Evolutionary conservation across 2,113 vertebrate genomes (phyloP).

Genomic region (Pyrgilauda ruficollis): DNA sequence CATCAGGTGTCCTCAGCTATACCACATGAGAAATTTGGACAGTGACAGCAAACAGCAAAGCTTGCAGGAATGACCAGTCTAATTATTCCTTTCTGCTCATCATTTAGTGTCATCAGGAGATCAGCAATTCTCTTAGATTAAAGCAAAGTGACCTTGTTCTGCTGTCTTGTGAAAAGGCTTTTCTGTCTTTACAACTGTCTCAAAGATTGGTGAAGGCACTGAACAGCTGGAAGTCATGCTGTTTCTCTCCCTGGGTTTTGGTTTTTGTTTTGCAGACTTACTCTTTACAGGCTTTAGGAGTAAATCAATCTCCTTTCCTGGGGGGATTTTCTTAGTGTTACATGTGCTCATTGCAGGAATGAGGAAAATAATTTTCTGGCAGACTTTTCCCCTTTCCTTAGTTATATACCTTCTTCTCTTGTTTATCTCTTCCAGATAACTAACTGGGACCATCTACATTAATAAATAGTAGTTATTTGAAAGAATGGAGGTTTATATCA

Average conservation of each 20-base stretch:
- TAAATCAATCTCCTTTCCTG: not conserved
- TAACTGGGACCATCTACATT: not conserved
- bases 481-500: not conserved
- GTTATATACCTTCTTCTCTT: not conserved
- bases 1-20: not conserved
- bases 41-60: not conserved
- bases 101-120: not conserved
- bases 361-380: not conserved
- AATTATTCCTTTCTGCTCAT: not conserved
- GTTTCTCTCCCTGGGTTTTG: not conserved
- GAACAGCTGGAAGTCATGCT: not conserved
- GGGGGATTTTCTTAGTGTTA: not conserved
- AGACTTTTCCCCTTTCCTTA: not conserved
- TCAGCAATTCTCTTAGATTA: not conserved
- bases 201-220: not conserved
- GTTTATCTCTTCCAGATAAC: not conserved
- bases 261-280: not conserved
- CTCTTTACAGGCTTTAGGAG: not conserved
- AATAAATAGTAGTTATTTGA: not conserved
- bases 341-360: fast-evolving
- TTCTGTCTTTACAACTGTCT: not conserved
- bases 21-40: not conserved
- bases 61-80: not conserved
- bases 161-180: not conserved
- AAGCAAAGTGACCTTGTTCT: not conserved